Conservation (phyloP, 1,140 invertebrate genomes). For the Drosophila seguyi region DNA sequence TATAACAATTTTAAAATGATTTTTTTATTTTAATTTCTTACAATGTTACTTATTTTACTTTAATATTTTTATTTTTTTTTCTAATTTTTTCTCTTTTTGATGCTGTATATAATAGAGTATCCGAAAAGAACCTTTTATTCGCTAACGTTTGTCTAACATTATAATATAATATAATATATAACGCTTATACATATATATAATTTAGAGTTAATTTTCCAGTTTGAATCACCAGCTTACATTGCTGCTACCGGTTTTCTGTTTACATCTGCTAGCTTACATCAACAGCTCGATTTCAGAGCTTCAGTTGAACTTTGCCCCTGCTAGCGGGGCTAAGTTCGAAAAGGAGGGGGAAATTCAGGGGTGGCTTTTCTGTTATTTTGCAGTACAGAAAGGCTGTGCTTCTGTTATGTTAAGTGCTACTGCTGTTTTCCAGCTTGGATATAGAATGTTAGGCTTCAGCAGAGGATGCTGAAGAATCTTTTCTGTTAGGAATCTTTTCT, state of each 20-base stretch:
- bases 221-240: constrained; percentile 1
- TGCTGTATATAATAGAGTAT: no score
- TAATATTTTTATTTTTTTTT: no score
- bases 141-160: no score
- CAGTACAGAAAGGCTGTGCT: constrained; percentile 16
- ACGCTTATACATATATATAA: not conserved
- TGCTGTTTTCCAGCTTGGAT: not conserved
- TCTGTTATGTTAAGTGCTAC: constrained; percentile 5
- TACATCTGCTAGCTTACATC: not conserved
- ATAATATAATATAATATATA: no score
- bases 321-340: constrained; percentile 68
- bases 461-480: not conserved
- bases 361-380: constrained; percentile 26
- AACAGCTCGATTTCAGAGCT: not conserved
- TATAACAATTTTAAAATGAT: no score
- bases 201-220: not conserved
- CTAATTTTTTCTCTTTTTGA: no score
- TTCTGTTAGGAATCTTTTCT: not conserved
- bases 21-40: no score
- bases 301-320: constrained; percentile 36
- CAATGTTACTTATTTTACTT: no score
- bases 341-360: constrained; percentile 55
- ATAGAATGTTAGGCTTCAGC: not conserved
- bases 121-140: no score
- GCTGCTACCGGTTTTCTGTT: not conserved